Evolutionary conservation across 1,140 invertebrate species (phyloP), one percentile per base, ranked within the genome.

Genomic region (Megathymus violae): DNA sequence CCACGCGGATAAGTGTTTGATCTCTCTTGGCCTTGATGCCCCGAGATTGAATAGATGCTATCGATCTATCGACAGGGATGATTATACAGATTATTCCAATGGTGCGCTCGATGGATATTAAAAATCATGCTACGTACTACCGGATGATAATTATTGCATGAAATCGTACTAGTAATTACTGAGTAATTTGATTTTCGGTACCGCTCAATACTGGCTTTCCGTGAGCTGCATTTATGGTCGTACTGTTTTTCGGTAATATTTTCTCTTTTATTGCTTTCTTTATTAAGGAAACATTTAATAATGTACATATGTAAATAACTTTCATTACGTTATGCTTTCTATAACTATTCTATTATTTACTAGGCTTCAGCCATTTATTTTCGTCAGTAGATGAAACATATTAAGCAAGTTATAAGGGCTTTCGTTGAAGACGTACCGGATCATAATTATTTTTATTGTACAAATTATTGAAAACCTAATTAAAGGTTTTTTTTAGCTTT

Each of bases 31-130:
- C n/a, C 19, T 34, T 58, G 25, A 58, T 46, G 41, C 25, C 14
- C 10, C 27, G 27, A 58, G 54, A 58, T 58, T 58, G 54, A 58
- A 58, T 58, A 58, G 54, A 58, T 58, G 54, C 25, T 58, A 58
- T 58, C 54, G 54, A 46, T 58, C 54, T 58, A 58, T 58, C 54
- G 54, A 46, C 54, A 58, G 46, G 41, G 41, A 25, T 58, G 41
- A 58, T 58, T 58, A 58, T 58, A 58, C 54, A 58, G 41, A 58
- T 58, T 58, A 58, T 58, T 58, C 54, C 41, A 14, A 46, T 44
- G 54, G 9, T 46, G 43, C 54, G 54, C 46, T 58, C 54, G 25
- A 9, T 58, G 31, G 25, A 46, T 58, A 58, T 58, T 58, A 58
- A 58, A 54, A 58, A 46, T 56, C 52, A 44, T 17, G 25, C 19